Base-by-base conservation (phyloP, 1,140 invertebrate species). In the Odontomachus brunneus region DNA sequence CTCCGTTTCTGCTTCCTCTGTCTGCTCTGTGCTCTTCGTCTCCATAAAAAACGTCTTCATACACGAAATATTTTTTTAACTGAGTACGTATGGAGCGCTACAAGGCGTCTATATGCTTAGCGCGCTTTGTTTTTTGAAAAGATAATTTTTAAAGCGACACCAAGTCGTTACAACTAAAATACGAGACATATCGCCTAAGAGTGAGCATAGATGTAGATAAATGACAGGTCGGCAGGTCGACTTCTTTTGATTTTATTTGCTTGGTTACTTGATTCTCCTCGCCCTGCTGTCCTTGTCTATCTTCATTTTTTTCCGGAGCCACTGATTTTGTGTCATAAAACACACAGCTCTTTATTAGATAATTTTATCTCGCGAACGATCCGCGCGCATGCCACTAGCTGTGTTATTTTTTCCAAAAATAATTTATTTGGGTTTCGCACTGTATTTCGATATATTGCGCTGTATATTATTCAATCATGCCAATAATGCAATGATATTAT, bases 241-340 rank as follows among this genome's bases (percentile, higher is more conserved):
- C 48, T 66, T 83, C 48, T 72, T 63, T 89, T 84, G 86, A 84
- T 63, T 87, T 66, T 84, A 63, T 85, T 87, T 80, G 75, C 75
- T 78, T 89, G 84, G 24, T 82, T 66, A 38, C 1, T 69, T 62
- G 53, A 63, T 72, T 76, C 26, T 26, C 33, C 15, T 44, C n/a
- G 24, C 48, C 14, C 49, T 33, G 3, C 38, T 44, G 9, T 44
- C 38, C 9, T 44, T 11, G 3, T 44, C 38, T 44, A 1, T 57
- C 24, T 74, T 15, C 22, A 1, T 26, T 1, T 62, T 73, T 57
- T 14, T 11, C 19, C 44, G n/a, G 49, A 65, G 49, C n/a, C 17
- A 55, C 17, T n/a, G 12, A 48, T 51, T 74, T 69, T 57, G 14
- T 63, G 14, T 57, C 71, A 17, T 48, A 33, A 4, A 7, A 15